Percentiles rank a stretch among this genome's conserved stretches.
These are phyloP conservation scores for Drosophila subquinaria DNA, from an alignment of 2,888 invertebrate genomes.

Conservation along the genomic window DNA sequence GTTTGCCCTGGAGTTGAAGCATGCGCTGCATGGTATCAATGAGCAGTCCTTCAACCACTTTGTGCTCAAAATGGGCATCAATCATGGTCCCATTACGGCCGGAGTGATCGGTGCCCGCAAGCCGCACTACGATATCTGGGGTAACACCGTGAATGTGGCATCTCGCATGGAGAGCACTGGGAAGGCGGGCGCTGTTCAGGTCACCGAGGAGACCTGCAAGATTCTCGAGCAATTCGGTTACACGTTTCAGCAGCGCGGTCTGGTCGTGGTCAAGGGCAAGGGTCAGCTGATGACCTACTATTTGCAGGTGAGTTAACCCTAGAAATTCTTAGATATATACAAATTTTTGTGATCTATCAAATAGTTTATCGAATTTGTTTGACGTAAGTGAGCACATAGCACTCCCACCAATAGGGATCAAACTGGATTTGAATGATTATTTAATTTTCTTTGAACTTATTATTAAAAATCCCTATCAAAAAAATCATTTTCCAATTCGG, in stretches of 20 bases:
- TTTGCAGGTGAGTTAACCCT: constrained; percentile 88
- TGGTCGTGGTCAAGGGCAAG: constrained; percentile 98
- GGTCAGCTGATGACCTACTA: constrained; percentile 98
- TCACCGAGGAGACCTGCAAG: constrained; percentile 96
- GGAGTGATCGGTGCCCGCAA: constrained; percentile 98
- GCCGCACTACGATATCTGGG: constrained; percentile 99
- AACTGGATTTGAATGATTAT: too few species aligned
- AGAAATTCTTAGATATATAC: neutral
- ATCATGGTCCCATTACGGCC: constrained; percentile 97
- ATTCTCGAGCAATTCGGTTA: constrained; percentile 96
- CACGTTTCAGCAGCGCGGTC: constrained; percentile 96
- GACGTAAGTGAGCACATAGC: too few species aligned
- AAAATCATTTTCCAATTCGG: too few species aligned
- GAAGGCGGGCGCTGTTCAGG: constrained; percentile 97
- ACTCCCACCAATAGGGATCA: too few species aligned
- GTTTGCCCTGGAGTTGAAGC: constrained; percentile 95
- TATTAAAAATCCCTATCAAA: too few species aligned
- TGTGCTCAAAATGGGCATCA: constrained; percentile 96
- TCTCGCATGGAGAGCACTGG: constrained; percentile 99
- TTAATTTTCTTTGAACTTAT: neutral
- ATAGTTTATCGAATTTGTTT: neutral
- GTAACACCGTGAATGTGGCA: constrained; percentile 98
- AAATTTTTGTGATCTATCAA: neutral
- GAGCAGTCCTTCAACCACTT: constrained; percentile 98
- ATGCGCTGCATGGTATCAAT: constrained; percentile 95